These are phyloP conservation scores for Ginglymostoma cirratum DNA, from an alignment of 2,113 vertebrate species.

Conservation along the genomic window DNA sequence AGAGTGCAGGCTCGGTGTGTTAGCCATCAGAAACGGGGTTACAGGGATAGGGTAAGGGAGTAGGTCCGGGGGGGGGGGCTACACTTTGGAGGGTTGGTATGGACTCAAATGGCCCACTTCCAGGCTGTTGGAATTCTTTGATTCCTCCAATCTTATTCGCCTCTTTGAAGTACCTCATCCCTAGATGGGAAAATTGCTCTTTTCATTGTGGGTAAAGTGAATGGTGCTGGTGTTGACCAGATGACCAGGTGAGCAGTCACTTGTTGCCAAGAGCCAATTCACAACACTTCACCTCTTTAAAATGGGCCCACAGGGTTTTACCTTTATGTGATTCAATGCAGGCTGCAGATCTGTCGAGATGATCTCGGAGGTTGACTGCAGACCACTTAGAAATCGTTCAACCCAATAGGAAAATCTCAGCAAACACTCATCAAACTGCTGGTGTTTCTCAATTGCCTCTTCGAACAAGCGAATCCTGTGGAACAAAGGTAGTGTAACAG, in stretches of 20 bases:
- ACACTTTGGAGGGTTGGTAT: no score
- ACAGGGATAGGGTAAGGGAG: no score
- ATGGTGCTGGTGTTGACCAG: neutral
- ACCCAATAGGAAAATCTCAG: slow-evolving; percentile 74
- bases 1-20: no score
- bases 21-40: no score
- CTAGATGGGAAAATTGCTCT: neutral
- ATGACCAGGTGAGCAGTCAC: neutral
- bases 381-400: slow-evolving; percentile 69
- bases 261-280: neutral
- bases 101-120: no score
- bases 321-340: slow-evolving; percentile 68
- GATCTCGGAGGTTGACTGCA: slow-evolving; percentile 74
- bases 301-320: slow-evolving; percentile 45
- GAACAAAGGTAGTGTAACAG: slow-evolving; percentile 6
- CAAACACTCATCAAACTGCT: slow-evolving; percentile 71
- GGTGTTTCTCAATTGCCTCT: slow-evolving; percentile 61
- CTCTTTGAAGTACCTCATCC: no score
- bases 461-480: slow-evolving; percentile 68
- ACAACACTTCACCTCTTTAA: neutral
- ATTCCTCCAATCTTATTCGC: no score
- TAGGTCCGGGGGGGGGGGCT: no score
- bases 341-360: slow-evolving; percentile 60
- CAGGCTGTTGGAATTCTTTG: no score
- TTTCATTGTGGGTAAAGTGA: neutral